Evolutionary conservation across 1,140 invertebrate genomes (phyloP).

Genomic region (Atta colombica): DNA sequence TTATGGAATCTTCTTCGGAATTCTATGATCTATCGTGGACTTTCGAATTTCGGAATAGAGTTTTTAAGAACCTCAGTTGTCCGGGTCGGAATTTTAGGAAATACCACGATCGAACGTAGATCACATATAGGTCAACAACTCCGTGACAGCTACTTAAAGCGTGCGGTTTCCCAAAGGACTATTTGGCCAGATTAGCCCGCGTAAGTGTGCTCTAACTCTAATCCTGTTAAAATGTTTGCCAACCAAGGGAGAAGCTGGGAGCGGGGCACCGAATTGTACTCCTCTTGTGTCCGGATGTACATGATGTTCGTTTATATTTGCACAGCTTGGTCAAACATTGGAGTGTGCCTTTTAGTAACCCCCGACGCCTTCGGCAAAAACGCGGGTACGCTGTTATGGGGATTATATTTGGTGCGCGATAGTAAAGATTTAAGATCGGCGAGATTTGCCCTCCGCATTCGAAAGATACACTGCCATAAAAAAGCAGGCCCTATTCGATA

Average conservation of each 20-base stretch:
- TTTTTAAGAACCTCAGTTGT: not conserved
- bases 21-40: not conserved
- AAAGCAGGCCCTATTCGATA: not conserved
- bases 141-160: slow-evolving; percentile 82
- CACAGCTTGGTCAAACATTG: slow-evolving; percentile 85
- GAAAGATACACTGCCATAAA: not conserved
- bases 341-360: slow-evolving; percentile 84
- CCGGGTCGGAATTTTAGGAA: not conserved
- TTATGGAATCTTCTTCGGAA: not conserved
- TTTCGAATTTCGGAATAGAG: not conserved
- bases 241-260: slow-evolving; percentile 78
- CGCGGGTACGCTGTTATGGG: slow-evolving; percentile 75
- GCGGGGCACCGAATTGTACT: slow-evolving; percentile 78
- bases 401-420: slow-evolving; percentile 73
- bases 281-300: slow-evolving; percentile 75
- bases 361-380: slow-evolving; percentile 80
- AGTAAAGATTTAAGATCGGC: slow-evolving; percentile 57
- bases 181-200: slow-evolving; percentile 83
- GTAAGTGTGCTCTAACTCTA: slow-evolving; percentile 85
- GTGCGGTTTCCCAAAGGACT: slow-evolving; percentile 81
- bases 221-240: slow-evolving; percentile 87
- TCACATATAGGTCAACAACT: slow-evolving; percentile 77
- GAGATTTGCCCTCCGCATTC: slow-evolving; percentile 2
- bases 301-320: slow-evolving; percentile 84
- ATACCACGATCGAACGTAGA: slow-evolving; percentile 69